Evolutionary conservation across 2,888 invertebrate species (phyloP), one percentile per base, ranked within the genome.

Genomic region (Rotaria magnacalcarata): DNA sequence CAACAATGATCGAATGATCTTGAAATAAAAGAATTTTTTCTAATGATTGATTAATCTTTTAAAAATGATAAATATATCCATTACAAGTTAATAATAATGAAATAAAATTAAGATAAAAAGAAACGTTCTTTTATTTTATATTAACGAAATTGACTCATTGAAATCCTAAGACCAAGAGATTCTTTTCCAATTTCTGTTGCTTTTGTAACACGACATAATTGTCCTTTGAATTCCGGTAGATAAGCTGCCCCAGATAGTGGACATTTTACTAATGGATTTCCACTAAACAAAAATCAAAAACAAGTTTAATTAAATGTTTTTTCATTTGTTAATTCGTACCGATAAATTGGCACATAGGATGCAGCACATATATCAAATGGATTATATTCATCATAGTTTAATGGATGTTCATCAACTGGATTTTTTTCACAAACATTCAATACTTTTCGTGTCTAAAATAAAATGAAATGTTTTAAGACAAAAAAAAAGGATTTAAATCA

Each of bases 321-420:
- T 47, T 85, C 34, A 47, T 41, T 52, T 52, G 14, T 52, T 52
- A 47, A 14, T 41, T 21, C 41, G 87, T 88, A 90, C 91, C 91
- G 93, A 90, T 99, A 99, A 87, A 99, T 95, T 0, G 99, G 98
- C 84, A 94, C 94, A 91, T 95, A 98, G 47, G 95, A 94, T 56
- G 94, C 94, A 0, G 95, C 97, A 90, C 99, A 99, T 75, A 99
- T 93, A 87, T 94, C 94, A 91, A 99, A 99, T 0, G 99, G 99
- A 92, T 99, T 99, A 90, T 97, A 96, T 90, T 98, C 96, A 89
- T 99, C 98, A 90, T 99, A 99, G 0, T 94, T 92, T 86, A 99
- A 90, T 89, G 95, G 94, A 88, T 96, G 94, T 90, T 96, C 96
- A 90, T 98, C 97, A 1, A 93, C 93, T 0, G 94, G 94, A 88